phyloP scores from a whole-genome alignment of 2,797 vertebrate genomes.

The Argya squamiceps region DNA sequence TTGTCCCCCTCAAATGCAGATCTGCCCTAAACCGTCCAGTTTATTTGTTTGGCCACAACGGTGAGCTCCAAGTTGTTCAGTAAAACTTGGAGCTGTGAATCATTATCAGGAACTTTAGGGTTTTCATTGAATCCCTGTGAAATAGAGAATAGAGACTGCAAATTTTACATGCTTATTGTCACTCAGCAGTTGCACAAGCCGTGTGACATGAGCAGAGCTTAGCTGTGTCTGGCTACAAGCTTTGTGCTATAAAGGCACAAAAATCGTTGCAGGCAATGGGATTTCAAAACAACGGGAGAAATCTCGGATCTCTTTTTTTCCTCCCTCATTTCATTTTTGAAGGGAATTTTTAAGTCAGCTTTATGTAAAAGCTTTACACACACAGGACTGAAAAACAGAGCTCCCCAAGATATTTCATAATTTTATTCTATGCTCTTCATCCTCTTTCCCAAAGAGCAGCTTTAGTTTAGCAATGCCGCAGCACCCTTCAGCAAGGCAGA shows the following conservation, averaged over 20 bases:
- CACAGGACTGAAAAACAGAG: not conserved
- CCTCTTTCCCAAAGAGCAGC: not conserved
- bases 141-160: not conserved
- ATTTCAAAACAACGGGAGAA: not conserved
- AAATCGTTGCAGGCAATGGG: not conserved
- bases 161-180: constrained; percentile 24
- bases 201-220: not conserved
- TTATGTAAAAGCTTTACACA: not conserved
- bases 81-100: constrained; percentile 45
- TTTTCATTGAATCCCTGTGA: constrained; percentile 33
- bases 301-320: not conserved
- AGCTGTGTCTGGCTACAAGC: not conserved
- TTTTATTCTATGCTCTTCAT: not conserved
- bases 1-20: not conserved
- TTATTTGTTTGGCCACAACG: constrained; percentile 7
- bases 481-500: not conserved
- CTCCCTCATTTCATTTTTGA: not conserved
- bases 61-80: not conserved
- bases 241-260: not conserved
- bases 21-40: constrained; percentile 25
- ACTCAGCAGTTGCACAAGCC: not conserved
- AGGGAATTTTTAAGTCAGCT: not conserved
- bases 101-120: constrained; percentile 43
- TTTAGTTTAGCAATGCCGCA: not conserved
- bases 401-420: not conserved